Evolutionary conservation across 2,888 invertebrate genomes (phyloP).

Genomic region (Drosophila flavopinicola): DNA sequence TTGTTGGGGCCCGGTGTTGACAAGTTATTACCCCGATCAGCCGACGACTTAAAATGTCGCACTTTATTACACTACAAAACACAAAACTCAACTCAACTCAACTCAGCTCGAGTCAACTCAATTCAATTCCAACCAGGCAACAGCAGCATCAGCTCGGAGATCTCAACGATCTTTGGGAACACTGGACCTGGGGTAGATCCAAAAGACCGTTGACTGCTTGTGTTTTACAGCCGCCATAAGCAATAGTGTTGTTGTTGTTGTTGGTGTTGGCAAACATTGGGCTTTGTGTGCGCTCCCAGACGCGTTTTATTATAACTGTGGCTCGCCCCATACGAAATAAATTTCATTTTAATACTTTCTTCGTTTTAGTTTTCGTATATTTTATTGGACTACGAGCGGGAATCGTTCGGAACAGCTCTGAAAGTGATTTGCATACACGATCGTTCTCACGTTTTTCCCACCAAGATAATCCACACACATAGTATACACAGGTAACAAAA

Average conservation of each 20-base stretch:
- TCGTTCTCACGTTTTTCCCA: constrained; percentile 77
- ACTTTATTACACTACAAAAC: constrained; percentile 77
- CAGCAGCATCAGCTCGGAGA: constrained; percentile 32
- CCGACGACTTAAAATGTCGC: constrained; percentile 75
- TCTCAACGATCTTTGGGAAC: constrained; percentile 53
- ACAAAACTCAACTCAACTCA: constrained; percentile 68
- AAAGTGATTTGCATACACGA: constrained; percentile 77
- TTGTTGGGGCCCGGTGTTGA: constrained; percentile 73
- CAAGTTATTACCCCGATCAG: constrained; percentile 77
- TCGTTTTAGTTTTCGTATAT: constrained; percentile 78
- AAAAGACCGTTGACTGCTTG: constrained; percentile 61
- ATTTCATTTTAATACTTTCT: constrained; percentile 80
- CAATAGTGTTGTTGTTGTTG: constrained; percentile 29
- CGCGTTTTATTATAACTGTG: constrained; percentile 75
- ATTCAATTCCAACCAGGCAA: too few relatives aligned
- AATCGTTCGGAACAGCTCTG: constrained; percentile 34
- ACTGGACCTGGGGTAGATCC: too few relatives aligned
- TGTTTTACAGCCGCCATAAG: constrained; percentile 67
- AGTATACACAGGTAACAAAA: constrained; percentile 9
- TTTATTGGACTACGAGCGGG: constrained; percentile 52
- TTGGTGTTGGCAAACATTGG: constrained; percentile 72
- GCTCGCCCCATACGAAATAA: constrained; percentile 70
- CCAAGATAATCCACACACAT: constrained; percentile 65
- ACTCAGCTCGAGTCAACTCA: constrained; percentile 36
- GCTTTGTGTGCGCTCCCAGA: constrained; percentile 76